Evolutionary conservation across 2,797 vertebrate species (phyloP), one percentile per base, ranked within the genome.

Genomic region (Buphagus erythrorhynchus): DNA sequence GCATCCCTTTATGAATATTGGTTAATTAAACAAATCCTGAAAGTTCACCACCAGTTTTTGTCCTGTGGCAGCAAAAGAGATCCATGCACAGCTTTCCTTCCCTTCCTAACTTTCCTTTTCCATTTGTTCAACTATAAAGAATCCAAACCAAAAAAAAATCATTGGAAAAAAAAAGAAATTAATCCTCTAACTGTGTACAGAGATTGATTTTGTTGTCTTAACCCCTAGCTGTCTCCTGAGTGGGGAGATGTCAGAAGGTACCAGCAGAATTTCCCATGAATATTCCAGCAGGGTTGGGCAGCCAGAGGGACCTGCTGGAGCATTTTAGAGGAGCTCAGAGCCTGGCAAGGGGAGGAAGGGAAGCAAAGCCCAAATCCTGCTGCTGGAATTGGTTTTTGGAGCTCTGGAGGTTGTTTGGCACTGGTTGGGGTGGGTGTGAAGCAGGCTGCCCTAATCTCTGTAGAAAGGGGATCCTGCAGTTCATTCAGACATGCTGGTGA

Each of bases 381-480:
- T 91, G 59, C n/a, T 97, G 62, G 97, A 97, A 97, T 97, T 97
- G 97, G 91, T 79, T 97, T 97, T 95, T 92, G 90, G 96, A 97
- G 92, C 97, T 95, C 93, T 54, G 75, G 97, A 88, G 75, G 95
- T 88, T 95, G 9, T 95, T 97, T 95, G 97, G 96, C 46, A 31
- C 88, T 13, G 36, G 10, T 38, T 10, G 12, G 66, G 81, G 80
- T 26, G 57, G 86, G 61, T 85, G 93, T 90, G 95, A 89, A 80
- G 77, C 86, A 71, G 2, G 35, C 66, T 97, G 97, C 91, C 91
- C 97, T 97, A 95, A 93, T 74, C 87, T 72, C 77, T 96, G 89
- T 58, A 76, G 88, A 97, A 97, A 97, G 96, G 96, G 95, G 95
- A 97, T 78, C 89, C 71, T 21, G 6, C 42, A 18, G 52, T 26